Evolutionary conservation across 2,113 vertebrate genomes (phyloP), one percentile per base, ranked within the genome.

Genomic region (Oostethus manadensis): DNA sequence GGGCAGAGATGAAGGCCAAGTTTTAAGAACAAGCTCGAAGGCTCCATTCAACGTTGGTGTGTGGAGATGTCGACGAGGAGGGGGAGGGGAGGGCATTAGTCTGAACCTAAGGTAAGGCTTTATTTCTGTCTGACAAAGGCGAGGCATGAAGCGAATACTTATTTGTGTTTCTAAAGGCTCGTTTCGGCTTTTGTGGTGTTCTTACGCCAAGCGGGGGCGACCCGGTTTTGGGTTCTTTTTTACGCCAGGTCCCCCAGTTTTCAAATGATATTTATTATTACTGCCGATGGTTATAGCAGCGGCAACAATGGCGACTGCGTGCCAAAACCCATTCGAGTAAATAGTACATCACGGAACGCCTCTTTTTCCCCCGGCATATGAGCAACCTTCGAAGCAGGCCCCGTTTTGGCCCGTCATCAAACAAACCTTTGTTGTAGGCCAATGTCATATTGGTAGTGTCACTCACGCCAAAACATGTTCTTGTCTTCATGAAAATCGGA

Each of bases 31-130:
- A 18, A 14, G 33, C 56, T n/a, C 48, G 2, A 16, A 14, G 15
- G 43, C 5, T 48, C 33, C 17, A 3, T 57, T 9, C 17, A 18
- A 13, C 49, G 56, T 51, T 10, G 29, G 1, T 60, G 22, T 18
- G 38, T n/a, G 49, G 66, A 64, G 67, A 71, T 78, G 79, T 63
- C 47, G 57, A 18, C 38, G 71, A 66, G 58, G 70, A 79, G 84
- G 81, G 81, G 81, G 81, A 81, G 68, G 79, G 83, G 73, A 79
- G 74, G 47, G 57, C 71, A 68, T 49, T 70, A 71, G 66, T 63
- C 58, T 66, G 49, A 67, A 58, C 45, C 65, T 9, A 71, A 80
- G 84, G 84, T 86, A 82, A 84, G 84, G 76, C 76, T 73, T 72
- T 71, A 59, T 78, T 74, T 72, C 17, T 62, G 33, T 10, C 53